A percentile compares a stretch with the other conserved stretches of the same genome.
Evolutionary conservation across 2,888 invertebrate genomes (phyloP).

Genomic region (Herminia tarsipennalis): DNA sequence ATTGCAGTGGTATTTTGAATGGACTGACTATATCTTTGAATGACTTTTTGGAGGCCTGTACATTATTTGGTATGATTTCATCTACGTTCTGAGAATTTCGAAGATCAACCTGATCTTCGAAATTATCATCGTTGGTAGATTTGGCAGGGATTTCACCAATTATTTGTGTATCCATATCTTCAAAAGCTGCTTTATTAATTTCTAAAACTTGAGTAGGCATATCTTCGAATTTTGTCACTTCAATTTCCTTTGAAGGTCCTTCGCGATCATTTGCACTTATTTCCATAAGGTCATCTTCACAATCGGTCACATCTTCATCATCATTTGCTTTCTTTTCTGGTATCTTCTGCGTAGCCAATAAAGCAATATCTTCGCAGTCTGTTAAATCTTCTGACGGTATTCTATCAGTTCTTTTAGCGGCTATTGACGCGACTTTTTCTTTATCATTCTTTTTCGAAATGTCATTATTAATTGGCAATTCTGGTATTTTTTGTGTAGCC

Average conservation of each 20-base stretch:
- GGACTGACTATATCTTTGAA: slow-evolving; percentile 52
- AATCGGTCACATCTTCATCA: slow-evolving; percentile 59
- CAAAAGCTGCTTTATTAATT: slow-evolving; percentile 33
- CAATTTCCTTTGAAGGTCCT: slow-evolving; percentile 3
- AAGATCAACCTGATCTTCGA: slow-evolving; percentile 60
- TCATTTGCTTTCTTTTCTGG: slow-evolving; percentile 24
- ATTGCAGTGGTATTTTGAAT: slow-evolving; percentile 69
- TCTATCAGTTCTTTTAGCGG: slow-evolving; percentile 35
- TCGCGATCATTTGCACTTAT: slow-evolving; percentile 31
- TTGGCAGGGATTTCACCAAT: slow-evolving; percentile 20
- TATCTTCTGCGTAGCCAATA: slow-evolving; percentile 42
- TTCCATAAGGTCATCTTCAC: slow-evolving; percentile 52
- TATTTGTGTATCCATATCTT: slow-evolving; percentile 63
- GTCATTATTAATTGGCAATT: slow-evolving; percentile 9
- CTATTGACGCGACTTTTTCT: slow-evolving; percentile 6
- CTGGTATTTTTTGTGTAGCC: slow-evolving; percentile 52
- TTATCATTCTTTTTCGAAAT: not conserved
- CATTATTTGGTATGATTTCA: slow-evolving; percentile 34
- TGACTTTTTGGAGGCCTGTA: slow-evolving; percentile 12
- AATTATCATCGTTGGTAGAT: slow-evolving; percentile 23
- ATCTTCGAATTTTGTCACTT: slow-evolving; percentile 32
- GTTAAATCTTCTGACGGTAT: slow-evolving; percentile 50
- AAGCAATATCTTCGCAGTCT: slow-evolving; percentile 49
- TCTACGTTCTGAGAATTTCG: slow-evolving; percentile 61
- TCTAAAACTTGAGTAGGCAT: slow-evolving; percentile 53